Evolutionary conservation across 2,888 invertebrate species (phyloP), one percentile per base, ranked within the genome.

Genomic region (Amaurobius ferox): DNA sequence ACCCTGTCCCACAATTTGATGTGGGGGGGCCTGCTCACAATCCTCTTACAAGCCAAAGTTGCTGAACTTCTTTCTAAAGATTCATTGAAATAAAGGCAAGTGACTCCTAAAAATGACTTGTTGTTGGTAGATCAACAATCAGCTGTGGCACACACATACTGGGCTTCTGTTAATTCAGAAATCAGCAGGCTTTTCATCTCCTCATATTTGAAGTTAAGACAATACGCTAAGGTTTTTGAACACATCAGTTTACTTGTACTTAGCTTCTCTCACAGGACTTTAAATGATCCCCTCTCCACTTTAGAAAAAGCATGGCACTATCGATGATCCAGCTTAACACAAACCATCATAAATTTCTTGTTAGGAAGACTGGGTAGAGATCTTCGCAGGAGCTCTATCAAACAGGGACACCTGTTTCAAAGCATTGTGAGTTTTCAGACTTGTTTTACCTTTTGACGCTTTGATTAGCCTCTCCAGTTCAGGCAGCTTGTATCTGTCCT

Each of bases 301-400:
- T 55, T 23, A 19, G 55, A 55, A 55, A n/a, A 55, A 55, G 55
- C 19, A 55, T 55, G 55, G 55, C 55, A 55, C 55, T 23, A 16
- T 55, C 55, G 9, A 55, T 6, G 23, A 55, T 55, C 3, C 55
- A 55, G 1, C n/a, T n/a, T 55, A 23, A 5, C 6, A 48, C 48
- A 48, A 19, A n/a, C 9, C 48, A 48, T 48, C 19, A 48, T 48
- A 7, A 48, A 55, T 55, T 19, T 55, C 19, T 55, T 16, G 55
- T 55, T 55, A 23, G 55, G 55, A 55, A 6, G 23, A 55, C 16
- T 55, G 16, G 16, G 55, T 23, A 7, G 1, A 55, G 9, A 55
- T 19, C 23, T 55, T 55, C 19, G 6, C 35, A 35, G 11, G 35
- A 35, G 11, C 7, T 55, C 23, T 2, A 23, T 7, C 6, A 1